Evolutionary conservation across 2,113 vertebrate species (phyloP).

Genomic region (human): DNA sequence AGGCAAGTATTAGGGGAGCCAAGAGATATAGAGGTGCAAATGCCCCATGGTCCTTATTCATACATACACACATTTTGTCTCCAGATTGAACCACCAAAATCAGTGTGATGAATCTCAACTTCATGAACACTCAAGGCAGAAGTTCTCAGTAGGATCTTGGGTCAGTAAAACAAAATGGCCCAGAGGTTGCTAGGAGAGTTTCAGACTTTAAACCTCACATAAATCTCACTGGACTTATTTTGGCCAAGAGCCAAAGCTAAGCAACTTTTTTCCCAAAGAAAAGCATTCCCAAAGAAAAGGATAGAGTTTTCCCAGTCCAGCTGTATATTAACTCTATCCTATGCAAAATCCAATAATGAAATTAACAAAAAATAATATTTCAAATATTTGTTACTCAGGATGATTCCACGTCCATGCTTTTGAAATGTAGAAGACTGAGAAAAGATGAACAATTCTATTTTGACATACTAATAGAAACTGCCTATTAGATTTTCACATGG

Average conservation of each 20-base stretch:
- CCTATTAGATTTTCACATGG: background rate
- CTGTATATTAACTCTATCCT: background rate
- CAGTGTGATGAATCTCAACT: background rate
- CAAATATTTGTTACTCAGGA: background rate
- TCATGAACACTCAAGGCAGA: background rate
- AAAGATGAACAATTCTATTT: background rate
- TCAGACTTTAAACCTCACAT: background rate
- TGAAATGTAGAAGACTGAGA: background rate
- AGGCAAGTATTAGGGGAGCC: background rate
- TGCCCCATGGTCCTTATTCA: background rate
- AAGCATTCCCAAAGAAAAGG: background rate
- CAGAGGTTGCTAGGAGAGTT: background rate
- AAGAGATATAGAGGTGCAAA: background rate
- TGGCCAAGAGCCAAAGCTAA: background rate
- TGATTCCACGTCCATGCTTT: background rate
- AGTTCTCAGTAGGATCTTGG: background rate
- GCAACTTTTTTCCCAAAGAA: background rate
- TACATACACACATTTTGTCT: background rate
- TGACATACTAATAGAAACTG: background rate
- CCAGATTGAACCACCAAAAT: background rate
- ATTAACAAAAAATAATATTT: background rate
- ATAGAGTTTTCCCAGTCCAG: background rate
- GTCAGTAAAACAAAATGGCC: background rate
- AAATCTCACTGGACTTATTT: background rate
- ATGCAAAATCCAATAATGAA: background rate